Base-by-base conservation (phyloP, 2,113 vertebrate genomes). In the Melierax canorus region DNA sequence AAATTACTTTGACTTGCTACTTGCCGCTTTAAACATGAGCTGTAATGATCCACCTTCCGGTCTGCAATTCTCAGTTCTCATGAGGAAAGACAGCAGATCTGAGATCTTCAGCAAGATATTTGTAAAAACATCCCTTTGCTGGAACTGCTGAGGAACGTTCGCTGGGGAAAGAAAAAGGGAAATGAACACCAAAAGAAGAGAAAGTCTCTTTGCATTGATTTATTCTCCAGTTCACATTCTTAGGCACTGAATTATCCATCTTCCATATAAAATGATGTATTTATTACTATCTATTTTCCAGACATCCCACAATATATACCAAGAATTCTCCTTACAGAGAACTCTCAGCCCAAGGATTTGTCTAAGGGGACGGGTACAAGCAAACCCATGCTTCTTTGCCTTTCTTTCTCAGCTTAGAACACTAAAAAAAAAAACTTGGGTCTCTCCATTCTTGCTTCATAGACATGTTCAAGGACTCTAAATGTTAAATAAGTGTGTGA, bases 11-110 rank as follows among this genome's bases (percentile, higher is more conserved):
- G 39, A 85, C n/a, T 89, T 69, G 19, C 62, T 86, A 46, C 45
- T 76, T 73, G 30, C 64, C 75, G 69, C 66, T 81, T 89, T 87
- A 89, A 96, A 92, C 23, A 36, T 8, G 62, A 85, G 68, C 69
- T 72, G 72, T 0, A 0, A 41, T 0, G 1, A 75, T n/a, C 55
- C 16, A 63, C 69, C 73, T 87, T 91, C 69, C 0, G 0, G 68
- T 43, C 80, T 45, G 21, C 77, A 85, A 20, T 41, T 78, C 63
- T 58, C 51, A 59, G 0, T 30, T 76, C 77, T 56, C 84, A 48
- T 15, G 39, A 79, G 86, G 34, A 60, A 85, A 58, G n/a, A 60
- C 64, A 68, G 81, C 46, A 71, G 17, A 77, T 68, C 56, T 43
- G 62, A 95, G 69, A 75, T 51, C 72, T 92, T 90, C 69, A 91